phyloP scores from a whole-genome alignment of 2,113 vertebrate species.

The Oenanthe melanoleuca region DNA sequence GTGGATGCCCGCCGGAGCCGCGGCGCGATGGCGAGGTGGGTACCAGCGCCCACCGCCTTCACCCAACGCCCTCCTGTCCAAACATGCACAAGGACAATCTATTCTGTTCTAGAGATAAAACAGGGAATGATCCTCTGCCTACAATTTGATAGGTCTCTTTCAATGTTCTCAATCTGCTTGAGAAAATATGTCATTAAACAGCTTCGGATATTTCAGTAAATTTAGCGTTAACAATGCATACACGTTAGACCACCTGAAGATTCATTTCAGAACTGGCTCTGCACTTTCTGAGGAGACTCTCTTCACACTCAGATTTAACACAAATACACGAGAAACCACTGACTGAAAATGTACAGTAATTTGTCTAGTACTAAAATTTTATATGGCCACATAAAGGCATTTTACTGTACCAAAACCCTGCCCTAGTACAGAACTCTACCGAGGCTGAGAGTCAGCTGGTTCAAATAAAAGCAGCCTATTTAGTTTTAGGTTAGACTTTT shows the following conservation, averaged over 20 bases:
- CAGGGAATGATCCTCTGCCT: neutral
- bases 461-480: constrained; percentile 5
- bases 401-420: constrained; percentile 28
- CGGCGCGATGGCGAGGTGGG: neutral
- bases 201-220: neutral
- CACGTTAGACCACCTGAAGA: neutral
- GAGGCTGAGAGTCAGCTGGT: neutral
- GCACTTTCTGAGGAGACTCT: neutral
- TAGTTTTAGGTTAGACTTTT: neutral
- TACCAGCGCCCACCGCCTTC: neutral
- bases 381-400: constrained; percentile 28
- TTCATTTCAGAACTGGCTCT: neutral
- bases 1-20: neutral
- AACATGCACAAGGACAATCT: neutral
- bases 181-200: neutral
- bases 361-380: constrained; percentile 41
- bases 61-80: accelerated
- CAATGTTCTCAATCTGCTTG: neutral
- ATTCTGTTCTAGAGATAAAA: neutral
- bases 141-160: neutral
- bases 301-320: neutral
- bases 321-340: neutral
- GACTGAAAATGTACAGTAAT: constrained; percentile 1
- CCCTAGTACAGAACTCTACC: neutral
- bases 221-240: neutral